phyloP scores from a whole-genome alignment of 2,888 invertebrate genomes.

The Lycocerus yunnanus region DNA sequence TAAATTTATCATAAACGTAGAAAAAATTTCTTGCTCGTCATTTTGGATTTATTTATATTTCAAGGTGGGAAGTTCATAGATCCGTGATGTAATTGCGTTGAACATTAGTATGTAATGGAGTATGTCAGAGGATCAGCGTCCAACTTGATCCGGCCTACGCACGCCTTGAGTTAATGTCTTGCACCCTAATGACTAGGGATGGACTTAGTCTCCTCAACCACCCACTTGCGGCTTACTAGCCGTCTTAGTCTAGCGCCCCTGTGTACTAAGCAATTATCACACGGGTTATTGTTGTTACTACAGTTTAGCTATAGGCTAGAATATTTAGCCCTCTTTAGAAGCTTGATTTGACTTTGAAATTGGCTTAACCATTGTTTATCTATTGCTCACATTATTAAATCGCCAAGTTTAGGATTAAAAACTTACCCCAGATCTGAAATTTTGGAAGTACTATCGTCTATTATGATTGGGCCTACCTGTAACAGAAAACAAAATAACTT shows the following conservation, averaged over 20 bases:
- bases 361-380: slow-evolving; percentile 45
- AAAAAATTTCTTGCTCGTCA: background rate
- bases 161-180: slow-evolving; percentile 54
- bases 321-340: slow-evolving; percentile 53
- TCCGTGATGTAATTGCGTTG: slow-evolving; percentile 37
- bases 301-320: slow-evolving; percentile 52
- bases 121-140: slow-evolving; percentile 50
- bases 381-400: slow-evolving; percentile 29
- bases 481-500: background rate
- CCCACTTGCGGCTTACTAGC: slow-evolving; percentile 44
- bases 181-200: slow-evolving; percentile 53
- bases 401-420: slow-evolving; percentile 2
- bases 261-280: slow-evolving; percentile 51
- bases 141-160: slow-evolving; percentile 53
- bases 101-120: slow-evolving; percentile 54
- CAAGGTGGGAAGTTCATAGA: slow-evolving; percentile 23
- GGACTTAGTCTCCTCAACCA: slow-evolving; percentile 38
- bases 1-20: slow-evolving; percentile 3
- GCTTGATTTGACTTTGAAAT: slow-evolving; percentile 55
- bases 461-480: background rate
- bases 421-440: background rate
- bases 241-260: slow-evolving; percentile 42
- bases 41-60: background rate
- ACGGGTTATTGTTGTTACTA: slow-evolving; percentile 55
- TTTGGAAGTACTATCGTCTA: too few relatives aligned